These are phyloP conservation scores for human DNA, from an alignment of 2,113 vertebrate genomes.

Conservation along the genomic window DNA sequence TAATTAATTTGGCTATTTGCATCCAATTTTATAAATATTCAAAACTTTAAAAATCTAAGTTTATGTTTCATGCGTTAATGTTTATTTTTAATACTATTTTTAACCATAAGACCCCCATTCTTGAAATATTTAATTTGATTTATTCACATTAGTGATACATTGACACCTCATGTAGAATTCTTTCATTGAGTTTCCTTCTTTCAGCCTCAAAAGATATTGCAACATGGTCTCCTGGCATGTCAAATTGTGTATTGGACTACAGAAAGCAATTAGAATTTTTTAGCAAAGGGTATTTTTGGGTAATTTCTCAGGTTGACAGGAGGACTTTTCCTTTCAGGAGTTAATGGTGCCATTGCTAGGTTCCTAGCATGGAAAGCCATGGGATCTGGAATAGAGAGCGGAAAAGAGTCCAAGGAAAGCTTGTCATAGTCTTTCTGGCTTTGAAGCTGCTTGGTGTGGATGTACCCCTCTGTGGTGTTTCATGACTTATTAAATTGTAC, in stretches of 20 bases:
- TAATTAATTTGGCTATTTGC: neutral
- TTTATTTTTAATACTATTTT: constrained; percentile 1
- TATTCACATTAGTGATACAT: neutral
- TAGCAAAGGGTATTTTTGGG: neutral
- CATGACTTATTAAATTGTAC: constrained; percentile 48
- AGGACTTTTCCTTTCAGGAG: neutral
- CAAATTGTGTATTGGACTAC: neutral
- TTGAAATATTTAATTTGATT: constrained; percentile 4
- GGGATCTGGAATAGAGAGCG: neutral
- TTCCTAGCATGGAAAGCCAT: neutral
- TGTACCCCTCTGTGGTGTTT: neutral
- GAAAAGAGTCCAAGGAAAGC: constrained; percentile 10
- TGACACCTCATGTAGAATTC: neutral
- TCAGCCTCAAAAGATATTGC: neutral
- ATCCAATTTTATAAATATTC: neutral
- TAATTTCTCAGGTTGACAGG: neutral
- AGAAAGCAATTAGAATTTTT: neutral
- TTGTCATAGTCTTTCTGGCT: neutral
- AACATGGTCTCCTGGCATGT: neutral
- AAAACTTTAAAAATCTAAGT: neutral
- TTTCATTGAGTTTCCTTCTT: neutral
- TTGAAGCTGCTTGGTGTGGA: neutral
- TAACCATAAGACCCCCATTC: neutral
- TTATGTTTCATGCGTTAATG: neutral
- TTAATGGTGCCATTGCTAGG: neutral